Conservation (phyloP, 2,888 invertebrate genomes). For the Acholoe squamosa region DNA sequence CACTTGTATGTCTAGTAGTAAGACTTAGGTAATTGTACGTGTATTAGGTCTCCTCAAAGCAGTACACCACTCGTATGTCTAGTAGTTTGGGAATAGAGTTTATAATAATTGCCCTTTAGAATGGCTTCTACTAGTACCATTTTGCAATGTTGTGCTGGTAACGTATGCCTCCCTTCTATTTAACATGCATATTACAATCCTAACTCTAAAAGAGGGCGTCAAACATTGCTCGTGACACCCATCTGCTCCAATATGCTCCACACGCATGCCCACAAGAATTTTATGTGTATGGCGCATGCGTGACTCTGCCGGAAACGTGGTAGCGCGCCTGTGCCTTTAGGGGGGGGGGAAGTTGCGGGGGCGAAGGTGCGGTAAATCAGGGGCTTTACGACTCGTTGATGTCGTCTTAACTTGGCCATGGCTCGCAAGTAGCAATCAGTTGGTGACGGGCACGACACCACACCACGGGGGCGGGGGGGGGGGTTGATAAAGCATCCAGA, state of each 20-base stretch:
- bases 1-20: no score
- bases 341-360: neutral
- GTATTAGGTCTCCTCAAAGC: no score
- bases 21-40: no score
- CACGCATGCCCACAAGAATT: neutral
- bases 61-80: no score
- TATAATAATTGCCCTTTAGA: no score
- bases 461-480: no score
- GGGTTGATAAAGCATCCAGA: no score
- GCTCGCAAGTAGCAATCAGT: constrained; percentile 6
- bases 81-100: no score
- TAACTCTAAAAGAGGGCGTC: neutral
- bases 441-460: neutral
- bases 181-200: no score
- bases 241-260: neutral
- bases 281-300: neutral
- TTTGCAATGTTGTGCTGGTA: no score
- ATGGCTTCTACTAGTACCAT: no score
- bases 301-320: neutral
- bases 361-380: constrained; percentile 11
- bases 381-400: constrained; percentile 27
- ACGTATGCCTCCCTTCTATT: no score
- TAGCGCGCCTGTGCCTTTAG: neutral
- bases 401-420: neutral
- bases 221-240: neutral